These are phyloP conservation scores for Brachionus angularis DNA, from an alignment of 1,140 invertebrate species.

Conservation along the genomic window DNA sequence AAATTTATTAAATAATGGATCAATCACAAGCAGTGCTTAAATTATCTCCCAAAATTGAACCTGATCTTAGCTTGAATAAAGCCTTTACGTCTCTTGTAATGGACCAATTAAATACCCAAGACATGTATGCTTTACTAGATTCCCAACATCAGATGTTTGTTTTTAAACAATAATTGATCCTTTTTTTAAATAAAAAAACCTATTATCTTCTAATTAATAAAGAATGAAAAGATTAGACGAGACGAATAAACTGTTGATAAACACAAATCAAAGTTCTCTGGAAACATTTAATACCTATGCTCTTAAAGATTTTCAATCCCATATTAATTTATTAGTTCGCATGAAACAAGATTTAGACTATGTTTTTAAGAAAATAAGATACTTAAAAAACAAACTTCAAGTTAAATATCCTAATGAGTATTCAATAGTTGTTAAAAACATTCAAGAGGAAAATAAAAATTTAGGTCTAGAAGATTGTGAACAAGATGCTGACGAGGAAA, in stretches of 20 bases:
- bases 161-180: not conserved
- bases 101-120: constrained; percentile 20
- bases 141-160: constrained; percentile 16
- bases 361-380: constrained; percentile 12
- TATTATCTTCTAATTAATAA: too few relatives aligned
- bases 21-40: too few relatives aligned
- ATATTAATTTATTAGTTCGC: constrained; percentile 3
- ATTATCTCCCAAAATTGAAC: too few relatives aligned
- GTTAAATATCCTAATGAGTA: constrained; percentile 9
- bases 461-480: not conserved
- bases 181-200: not conserved
- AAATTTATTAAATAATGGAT: too few relatives aligned
- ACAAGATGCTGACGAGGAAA: not conserved
- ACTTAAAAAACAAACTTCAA: constrained; percentile 37
- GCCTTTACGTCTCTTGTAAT: not conserved
- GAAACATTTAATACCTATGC: constrained; percentile 1
- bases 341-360: constrained; percentile 33
- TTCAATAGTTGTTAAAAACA: not conserved
- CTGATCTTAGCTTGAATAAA: not conserved
- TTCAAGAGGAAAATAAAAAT: not conserved
- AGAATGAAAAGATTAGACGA: constrained; percentile 22
- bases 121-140: constrained; percentile 18
- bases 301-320: constrained; percentile 31
- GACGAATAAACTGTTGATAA: not conserved
- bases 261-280: not conserved